These are phyloP conservation scores for Harpegnathos saltator DNA, from an alignment of 1,140 invertebrate species.

Conservation along the genomic window DNA sequence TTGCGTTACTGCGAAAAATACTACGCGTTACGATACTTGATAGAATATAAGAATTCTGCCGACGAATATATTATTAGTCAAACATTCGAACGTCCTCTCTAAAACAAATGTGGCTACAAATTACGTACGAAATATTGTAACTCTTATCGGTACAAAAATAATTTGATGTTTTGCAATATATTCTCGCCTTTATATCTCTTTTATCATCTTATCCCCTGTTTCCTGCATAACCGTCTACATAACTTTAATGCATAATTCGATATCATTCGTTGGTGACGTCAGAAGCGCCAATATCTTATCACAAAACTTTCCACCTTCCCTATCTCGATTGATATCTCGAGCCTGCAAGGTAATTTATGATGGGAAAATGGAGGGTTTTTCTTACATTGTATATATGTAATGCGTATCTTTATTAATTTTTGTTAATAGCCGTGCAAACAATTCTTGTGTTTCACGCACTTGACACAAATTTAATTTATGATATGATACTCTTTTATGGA, in stretches of 20 bases:
- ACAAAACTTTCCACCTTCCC: too few species aligned
- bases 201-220: background rate
- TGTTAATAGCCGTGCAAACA: background rate
- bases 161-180: slow-evolving; percentile 17
- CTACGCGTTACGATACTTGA: background rate
- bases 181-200: background rate
- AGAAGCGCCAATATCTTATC: too few species aligned
- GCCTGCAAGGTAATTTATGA: background rate
- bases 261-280: background rate
- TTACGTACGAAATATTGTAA: slow-evolving; percentile 48
- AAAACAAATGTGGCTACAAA: background rate
- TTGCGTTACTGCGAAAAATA: background rate
- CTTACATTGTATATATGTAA: background rate
- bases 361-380: background rate
- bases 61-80: slow-evolving; percentile 34
- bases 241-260: background rate
- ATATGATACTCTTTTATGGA: background rate
- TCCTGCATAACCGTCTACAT: too few species aligned
- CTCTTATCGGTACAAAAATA: slow-evolving; percentile 47
- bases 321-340: background rate
- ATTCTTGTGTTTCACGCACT: background rate
- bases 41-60: slow-evolving; percentile 45
- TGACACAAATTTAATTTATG: background rate
- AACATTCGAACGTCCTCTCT: slow-evolving; percentile 19
- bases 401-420: background rate